These are phyloP conservation scores for Axea sp. DNA, from an alignment of 2,888 invertebrate species.

Conservation along the genomic window DNA sequence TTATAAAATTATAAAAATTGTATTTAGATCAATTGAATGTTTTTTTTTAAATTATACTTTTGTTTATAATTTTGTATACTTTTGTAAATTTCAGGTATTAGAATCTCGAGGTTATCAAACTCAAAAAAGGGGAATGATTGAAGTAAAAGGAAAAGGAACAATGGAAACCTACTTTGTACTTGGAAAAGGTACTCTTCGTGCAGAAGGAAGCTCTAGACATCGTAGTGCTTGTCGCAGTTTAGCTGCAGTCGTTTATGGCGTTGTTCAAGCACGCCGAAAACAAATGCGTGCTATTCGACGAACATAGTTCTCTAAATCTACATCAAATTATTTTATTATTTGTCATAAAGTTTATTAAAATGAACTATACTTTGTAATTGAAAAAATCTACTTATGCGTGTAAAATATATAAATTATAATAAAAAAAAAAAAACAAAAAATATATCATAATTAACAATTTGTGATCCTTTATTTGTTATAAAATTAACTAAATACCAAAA, in stretches of 20 bases:
- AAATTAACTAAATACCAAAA: too few species aligned
- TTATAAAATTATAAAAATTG: too few species aligned
- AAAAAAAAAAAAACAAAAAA: constrained; percentile 11
- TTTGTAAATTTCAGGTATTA: constrained; percentile 89
- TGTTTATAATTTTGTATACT: too few species aligned
- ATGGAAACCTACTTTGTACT: constrained; percentile 97
- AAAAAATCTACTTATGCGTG: constrained; percentile 16
- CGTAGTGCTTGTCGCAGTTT: constrained; percentile 88
- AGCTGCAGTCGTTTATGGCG: constrained; percentile 92
- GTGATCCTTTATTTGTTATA: neutral
- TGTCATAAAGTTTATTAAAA: constrained; percentile 4
- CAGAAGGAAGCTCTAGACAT: constrained; percentile 83
- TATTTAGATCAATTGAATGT: too few species aligned
- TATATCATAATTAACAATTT: constrained; percentile 3
- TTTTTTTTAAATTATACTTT: too few species aligned
- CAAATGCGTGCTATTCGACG: constrained; percentile 80
- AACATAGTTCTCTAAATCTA: constrained; percentile 62
- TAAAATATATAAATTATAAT: constrained; percentile 25
- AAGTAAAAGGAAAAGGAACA: constrained; percentile 96
- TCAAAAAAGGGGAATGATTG: constrained; percentile 89
- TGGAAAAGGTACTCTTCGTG: constrained; percentile 83
- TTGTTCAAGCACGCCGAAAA: constrained; percentile 90
- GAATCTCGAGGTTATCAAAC: constrained; percentile 87
- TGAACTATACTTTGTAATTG: constrained; percentile 18
- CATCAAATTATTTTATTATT: constrained; percentile 7